Evolutionary conservation across 2,113 vertebrate genomes (phyloP).

Genomic region (Chlamydotis undulata): DNA sequence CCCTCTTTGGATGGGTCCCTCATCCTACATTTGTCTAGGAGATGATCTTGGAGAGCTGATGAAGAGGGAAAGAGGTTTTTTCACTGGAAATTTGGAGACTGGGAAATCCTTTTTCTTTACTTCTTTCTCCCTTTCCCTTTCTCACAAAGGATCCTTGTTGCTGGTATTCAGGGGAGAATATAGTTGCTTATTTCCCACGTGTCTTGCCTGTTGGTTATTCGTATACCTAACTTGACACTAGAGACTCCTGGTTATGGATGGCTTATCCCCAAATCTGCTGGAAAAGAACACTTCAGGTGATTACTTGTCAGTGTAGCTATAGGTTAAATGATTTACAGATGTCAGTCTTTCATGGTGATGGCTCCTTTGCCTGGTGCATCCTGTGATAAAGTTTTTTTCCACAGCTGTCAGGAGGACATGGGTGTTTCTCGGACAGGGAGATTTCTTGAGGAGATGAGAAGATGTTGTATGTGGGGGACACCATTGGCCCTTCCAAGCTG

Average conservation of each 20-base stretch:
- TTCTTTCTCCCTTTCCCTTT: background rate
- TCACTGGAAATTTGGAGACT: background rate
- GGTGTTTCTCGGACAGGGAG: background rate
- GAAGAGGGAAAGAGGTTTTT: background rate
- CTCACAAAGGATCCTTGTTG: background rate
- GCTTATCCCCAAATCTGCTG: background rate
- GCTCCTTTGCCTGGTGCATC: background rate
- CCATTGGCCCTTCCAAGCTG: background rate
- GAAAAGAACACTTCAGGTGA: background rate
- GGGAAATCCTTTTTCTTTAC: background rate
- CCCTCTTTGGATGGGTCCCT: accelerated
- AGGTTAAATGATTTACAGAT: background rate
- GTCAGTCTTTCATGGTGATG: background rate
- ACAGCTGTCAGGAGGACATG: accelerated
- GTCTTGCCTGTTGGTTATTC: background rate
- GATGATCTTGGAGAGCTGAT: background rate
- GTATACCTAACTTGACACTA: background rate
- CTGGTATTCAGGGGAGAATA: background rate
- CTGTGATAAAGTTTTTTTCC: background rate
- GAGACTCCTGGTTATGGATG: background rate
- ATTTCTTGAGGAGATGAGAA: background rate
- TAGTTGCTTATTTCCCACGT: background rate
- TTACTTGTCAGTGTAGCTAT: background rate
- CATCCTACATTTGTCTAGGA: background rate
- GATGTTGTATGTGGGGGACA: background rate